phyloP scores from a whole-genome alignment of 2,113 vertebrate species.

The Mesocricetus auratus region DNA sequence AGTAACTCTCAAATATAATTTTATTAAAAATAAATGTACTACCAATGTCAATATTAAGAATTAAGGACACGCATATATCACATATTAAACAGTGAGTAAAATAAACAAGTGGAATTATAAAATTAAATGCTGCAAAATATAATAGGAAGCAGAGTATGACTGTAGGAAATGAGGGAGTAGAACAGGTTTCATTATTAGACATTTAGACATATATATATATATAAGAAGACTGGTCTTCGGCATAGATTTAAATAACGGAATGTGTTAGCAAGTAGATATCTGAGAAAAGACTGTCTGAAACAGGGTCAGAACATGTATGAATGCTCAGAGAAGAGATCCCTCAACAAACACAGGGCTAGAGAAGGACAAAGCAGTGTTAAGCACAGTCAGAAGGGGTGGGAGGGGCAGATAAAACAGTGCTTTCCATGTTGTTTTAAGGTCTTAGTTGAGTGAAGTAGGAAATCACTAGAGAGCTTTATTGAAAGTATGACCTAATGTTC shows the following conservation, averaged over 20 bases:
- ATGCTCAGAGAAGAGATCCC: background rate
- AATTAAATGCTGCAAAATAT: conserved; percentile 17
- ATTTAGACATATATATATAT: background rate
- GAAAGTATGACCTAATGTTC: background rate
- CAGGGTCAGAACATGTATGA: background rate
- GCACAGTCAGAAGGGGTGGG: background rate
- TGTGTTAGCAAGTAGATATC: background rate
- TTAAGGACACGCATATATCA: background rate
- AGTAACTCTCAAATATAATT: conserved; percentile 12
- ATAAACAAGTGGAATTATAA: background rate
- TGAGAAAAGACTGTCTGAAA: background rate
- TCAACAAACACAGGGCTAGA: background rate
- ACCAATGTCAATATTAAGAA: conserved; percentile 26
- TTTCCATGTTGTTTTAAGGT: conserved; percentile 20
- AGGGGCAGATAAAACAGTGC: background rate
- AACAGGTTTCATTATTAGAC: background rate
- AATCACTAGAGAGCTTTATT: background rate
- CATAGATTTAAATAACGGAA: conserved; percentile 41
- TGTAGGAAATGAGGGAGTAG: background rate
- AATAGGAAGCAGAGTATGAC: background rate
- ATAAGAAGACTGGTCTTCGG: background rate
- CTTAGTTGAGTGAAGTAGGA: background rate
- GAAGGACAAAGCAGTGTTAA: background rate
- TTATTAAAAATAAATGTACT: conserved; percentile 10
- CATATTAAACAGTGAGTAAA: background rate